Evolutionary conservation across 2,113 vertebrate species (phyloP).

Genomic region (Stigmatopora nigra): DNA sequence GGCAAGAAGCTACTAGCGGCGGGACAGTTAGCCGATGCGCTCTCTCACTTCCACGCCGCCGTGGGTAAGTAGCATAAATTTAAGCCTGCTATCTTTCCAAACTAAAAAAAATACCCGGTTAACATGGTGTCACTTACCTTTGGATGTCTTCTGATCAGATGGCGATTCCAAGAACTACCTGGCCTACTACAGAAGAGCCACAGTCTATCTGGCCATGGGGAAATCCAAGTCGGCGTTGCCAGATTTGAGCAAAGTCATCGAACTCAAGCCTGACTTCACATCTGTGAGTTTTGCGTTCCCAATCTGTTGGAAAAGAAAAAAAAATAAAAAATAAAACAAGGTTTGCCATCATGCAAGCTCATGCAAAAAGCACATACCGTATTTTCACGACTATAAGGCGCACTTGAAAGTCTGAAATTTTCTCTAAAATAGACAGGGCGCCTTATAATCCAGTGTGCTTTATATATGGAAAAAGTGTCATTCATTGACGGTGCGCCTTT

Average conservation of each 20-base stretch:
- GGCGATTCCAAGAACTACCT: constrained; percentile 94
- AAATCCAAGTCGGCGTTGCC: constrained; percentile 96
- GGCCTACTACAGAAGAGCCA: constrained; percentile 94
- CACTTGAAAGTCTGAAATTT: no score
- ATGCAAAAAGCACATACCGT: no score
- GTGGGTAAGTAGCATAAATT: constrained; percentile 75
- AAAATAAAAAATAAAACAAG: no score
- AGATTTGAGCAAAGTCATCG: constrained; percentile 91
- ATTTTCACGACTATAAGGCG: no score
- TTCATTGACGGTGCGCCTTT: no score
- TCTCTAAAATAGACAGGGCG: no score
- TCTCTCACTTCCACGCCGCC: constrained; percentile 94
- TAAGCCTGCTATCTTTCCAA: not conserved
- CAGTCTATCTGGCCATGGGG: constrained; percentile 94
- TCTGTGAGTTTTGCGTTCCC: constrained; percentile 69
- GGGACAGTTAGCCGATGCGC: constrained; percentile 91
- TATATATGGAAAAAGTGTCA: no score
- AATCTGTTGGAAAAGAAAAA: not conserved
- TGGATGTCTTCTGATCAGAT: constrained; percentile 64
- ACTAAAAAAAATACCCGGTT: no score
- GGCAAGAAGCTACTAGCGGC: constrained; percentile 96
- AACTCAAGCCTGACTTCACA: constrained; percentile 96
- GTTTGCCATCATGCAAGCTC: not conserved
- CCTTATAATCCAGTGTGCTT: no score
- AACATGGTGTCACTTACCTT: not conserved